Evolutionary conservation across 1,140 invertebrate genomes (phyloP).

Genomic region (Hormaphis cornu): DNA sequence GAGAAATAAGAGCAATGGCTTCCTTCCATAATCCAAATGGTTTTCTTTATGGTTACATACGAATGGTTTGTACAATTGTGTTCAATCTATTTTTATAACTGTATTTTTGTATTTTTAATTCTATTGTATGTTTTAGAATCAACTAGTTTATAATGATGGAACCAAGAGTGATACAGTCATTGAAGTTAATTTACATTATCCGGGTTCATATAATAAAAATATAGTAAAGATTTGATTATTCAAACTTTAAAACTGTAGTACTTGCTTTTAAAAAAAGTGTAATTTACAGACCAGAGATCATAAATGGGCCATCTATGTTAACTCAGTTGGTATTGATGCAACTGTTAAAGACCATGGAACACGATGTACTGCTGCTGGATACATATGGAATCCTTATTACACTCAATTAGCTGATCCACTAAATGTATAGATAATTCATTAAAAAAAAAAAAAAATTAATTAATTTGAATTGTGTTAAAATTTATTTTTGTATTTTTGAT

Average conservation of each 20-base stretch:
- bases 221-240: constrained; percentile 49
- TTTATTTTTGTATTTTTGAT: too few species aligned
- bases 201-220: constrained; percentile 71
- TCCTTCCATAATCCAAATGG: constrained; percentile 85
- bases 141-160: constrained; percentile 76
- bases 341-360: constrained; percentile 66
- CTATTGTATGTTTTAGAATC: constrained; percentile 47
- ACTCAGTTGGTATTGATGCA: constrained; percentile 86
- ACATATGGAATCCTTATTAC: constrained; percentile 87
- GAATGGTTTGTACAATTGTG: constrained; percentile 53
- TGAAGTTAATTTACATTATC: constrained; percentile 76
- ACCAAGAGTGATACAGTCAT: constrained; percentile 79
- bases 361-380: constrained; percentile 79
- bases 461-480: too few species aligned
- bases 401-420: constrained; percentile 79
- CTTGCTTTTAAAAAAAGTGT: neutral
- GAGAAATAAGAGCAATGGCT: constrained; percentile 75
- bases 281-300: constrained; percentile 65
- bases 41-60: constrained; percentile 74
- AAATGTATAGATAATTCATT: constrained; percentile 58
- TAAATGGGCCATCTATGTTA: constrained; percentile 87
- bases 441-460: neutral
- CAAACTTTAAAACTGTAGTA: neutral
- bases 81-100: constrained; percentile 18
- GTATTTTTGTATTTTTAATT: neutral